phyloP scores from a whole-genome alignment of 1,140 invertebrate genomes.

The Magallana ariakensis region DNA sequence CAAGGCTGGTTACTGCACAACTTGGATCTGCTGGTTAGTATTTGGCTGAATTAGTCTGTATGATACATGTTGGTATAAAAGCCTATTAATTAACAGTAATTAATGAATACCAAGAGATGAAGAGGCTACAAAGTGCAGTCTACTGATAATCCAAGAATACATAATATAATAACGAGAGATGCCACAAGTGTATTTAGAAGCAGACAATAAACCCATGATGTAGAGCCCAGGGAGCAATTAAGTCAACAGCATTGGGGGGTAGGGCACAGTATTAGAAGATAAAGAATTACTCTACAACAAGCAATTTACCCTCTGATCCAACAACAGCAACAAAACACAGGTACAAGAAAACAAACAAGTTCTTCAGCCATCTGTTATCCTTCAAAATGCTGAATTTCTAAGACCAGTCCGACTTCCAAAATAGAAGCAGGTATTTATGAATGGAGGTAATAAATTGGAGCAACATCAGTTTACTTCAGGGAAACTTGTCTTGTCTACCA shows the following conservation, averaged over 20 bases:
- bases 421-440: too few species aligned
- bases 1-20: conserved; percentile 23
- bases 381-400: too few species aligned
- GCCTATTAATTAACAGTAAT: conserved; percentile 19
- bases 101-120: conserved; percentile 22
- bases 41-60: conserved; percentile 26
- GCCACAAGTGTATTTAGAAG: conserved; percentile 13
- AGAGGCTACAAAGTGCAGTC: conserved; percentile 19
- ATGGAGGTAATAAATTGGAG: too few species aligned
- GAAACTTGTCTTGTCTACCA: too few species aligned
- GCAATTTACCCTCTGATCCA: too few species aligned
- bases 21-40: conserved; percentile 30
- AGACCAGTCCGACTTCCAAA: too few species aligned
- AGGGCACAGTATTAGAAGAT: neutral
- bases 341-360: too few species aligned
- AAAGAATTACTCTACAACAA: neutral
- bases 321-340: too few species aligned
- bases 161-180: conserved; percentile 13
- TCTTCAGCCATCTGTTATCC: too few species aligned
- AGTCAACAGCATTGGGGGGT: neutral
- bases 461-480: too few species aligned
- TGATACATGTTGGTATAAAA: conserved; percentile 27
- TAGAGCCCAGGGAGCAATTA: neutral
- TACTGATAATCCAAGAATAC: conserved; percentile 34
- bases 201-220: neutral